Base-by-base conservation (phyloP, 1,140 invertebrate genomes). In the Drosophila neocordata region DNA sequence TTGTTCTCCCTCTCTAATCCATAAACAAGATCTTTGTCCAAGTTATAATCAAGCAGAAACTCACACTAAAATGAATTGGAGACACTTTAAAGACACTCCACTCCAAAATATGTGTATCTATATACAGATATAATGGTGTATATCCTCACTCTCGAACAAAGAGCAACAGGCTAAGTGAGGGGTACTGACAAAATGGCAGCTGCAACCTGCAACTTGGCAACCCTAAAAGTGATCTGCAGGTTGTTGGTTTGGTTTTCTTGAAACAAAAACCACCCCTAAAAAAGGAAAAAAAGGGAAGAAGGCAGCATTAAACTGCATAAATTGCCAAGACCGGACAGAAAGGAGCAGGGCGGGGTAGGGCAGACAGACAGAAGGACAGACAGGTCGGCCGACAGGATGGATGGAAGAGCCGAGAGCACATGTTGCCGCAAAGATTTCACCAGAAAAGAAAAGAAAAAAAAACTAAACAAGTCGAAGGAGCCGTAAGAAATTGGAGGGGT, bases 401-500 rank as follows among this genome's bases (percentile, higher is more conserved):
- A 57, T 64, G 61, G 70, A 58, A 58, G 61, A 73, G 68, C 60
- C 41, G 35, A 51, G 63, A 77, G 83, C 82, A 87, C 82, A 87
- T 87, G 82, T 87, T 85, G 82, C 82, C 73, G 81, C 81, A 85
- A 85, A 87, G 82, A 87, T 87, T 87, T 87, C 82, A 69, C 57
- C 60, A 74, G 81, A 85, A 85, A 75, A 56, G 31, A 60, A 67
- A 56, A 31, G 34, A 60, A 65, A 61, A 59, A 59, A 20, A 34
- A 53, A 22, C 51, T 52, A n/a, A 15, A 27, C 41, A 20, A 48
- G 41, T 3, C 41, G 15, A 48, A 48, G 41, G 15, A 48, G 41
- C 34, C 58, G 58, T 11, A 56, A 52, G 69, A 18, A 64, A 52
- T 24, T 15, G 15, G 12, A 66, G 58, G 58, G 37, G 52, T 57